These are phyloP conservation scores for Andricus curvator DNA, from an alignment of 2,888 invertebrate species.

Conservation along the genomic window DNA sequence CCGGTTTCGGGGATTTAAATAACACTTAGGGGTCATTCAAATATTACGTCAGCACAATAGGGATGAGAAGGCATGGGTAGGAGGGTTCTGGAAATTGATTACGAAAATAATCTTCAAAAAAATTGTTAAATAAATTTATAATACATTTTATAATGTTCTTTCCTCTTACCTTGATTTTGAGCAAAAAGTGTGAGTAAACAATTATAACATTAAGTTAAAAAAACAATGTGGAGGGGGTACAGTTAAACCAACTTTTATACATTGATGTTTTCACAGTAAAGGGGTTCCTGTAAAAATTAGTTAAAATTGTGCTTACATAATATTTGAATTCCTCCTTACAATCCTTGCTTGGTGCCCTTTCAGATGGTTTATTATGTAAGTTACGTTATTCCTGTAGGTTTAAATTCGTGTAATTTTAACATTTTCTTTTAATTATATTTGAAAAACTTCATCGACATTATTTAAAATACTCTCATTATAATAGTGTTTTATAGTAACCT, in stretches of 20 bases:
- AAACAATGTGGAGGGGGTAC: not conserved
- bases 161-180: constrained; percentile 14
- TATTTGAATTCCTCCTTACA: constrained; percentile 39
- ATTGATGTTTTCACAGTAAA: not conserved
- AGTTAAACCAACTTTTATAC: not conserved
- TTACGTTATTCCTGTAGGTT: constrained; percentile 41
- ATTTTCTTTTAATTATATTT: not conserved
- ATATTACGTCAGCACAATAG: constrained; percentile 32
- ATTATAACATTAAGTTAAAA: not conserved
- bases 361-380: constrained; percentile 41
- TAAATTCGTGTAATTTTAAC: constrained; percentile 17
- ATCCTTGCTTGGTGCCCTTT: constrained; percentile 37
- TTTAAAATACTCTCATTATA: not conserved
- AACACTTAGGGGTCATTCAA: constrained; percentile 23
- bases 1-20: not conserved
- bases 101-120: not conserved
- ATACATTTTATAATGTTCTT: not conserved
- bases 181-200: not conserved
- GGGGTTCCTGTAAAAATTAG: not conserved
- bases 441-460: not conserved
- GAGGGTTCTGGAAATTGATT: not conserved
- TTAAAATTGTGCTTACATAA: constrained; percentile 37
- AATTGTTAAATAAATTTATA: not conserved
- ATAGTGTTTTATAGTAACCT: not conserved
- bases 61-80: not conserved